phyloP scores from a whole-genome alignment of 2,888 invertebrate species.

The Eueremaeus valkanovi region DNA sequence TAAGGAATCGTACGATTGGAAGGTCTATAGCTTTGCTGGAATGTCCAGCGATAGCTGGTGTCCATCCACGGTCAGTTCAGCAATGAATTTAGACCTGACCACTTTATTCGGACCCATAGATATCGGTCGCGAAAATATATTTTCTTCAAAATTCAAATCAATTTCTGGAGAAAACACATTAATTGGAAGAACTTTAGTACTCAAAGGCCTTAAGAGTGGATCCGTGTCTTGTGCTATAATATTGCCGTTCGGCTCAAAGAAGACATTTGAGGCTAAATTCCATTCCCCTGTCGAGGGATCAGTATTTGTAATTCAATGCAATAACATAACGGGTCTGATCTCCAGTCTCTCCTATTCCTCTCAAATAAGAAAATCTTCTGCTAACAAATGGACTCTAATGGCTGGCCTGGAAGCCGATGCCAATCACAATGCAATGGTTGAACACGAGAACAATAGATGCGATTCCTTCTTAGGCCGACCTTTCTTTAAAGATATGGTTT shows the following conservation, averaged over 20 bases:
- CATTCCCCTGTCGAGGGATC: constrained; percentile 46
- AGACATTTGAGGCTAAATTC: constrained; percentile 42
- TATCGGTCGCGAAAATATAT: constrained; percentile 44
- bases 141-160: constrained; percentile 33
- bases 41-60: constrained; percentile 11
- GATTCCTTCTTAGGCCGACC: constrained; percentile 19
- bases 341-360: constrained; percentile 44
- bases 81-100: constrained; percentile 44
- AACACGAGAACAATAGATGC: constrained; percentile 45
- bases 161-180: constrained; percentile 44
- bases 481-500: constrained; percentile 21
- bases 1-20: constrained; percentile 40
- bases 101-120: constrained; percentile 44
- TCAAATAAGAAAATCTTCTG: constrained; percentile 45
- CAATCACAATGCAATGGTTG: constrained; percentile 28
- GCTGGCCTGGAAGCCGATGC: constrained; percentile 41
- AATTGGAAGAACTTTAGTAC: constrained; percentile 46
- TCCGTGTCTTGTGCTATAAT: constrained; percentile 45
- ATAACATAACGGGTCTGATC: constrained; percentile 43
- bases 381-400: constrained; percentile 45
- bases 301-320: constrained; percentile 46
- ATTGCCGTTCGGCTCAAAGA: constrained; percentile 43
- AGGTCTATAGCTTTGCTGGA: constrained; percentile 12
- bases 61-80: constrained; percentile 25
- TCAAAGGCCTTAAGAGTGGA: constrained; percentile 45